Percentiles rank a stretch among this genome's conserved stretches.
These are phyloP conservation scores for Camarhynchus parvulus DNA, from an alignment of 2,113 vertebrate species.

Conservation along the genomic window DNA sequence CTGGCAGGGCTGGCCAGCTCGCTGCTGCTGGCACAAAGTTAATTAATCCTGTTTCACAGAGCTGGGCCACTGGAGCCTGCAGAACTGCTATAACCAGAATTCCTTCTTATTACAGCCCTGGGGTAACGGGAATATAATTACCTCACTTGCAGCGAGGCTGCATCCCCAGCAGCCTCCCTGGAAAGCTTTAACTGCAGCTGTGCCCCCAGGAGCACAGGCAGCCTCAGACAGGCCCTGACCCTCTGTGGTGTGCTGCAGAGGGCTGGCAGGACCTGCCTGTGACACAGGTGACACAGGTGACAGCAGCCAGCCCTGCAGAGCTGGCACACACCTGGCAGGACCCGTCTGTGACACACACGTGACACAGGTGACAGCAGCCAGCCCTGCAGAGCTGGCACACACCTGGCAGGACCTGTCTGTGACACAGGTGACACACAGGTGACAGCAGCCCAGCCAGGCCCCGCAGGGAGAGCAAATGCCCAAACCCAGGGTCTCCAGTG, in stretches of 20 bases:
- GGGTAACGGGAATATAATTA: not conserved
- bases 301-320: accelerated
- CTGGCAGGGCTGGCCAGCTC: not conserved
- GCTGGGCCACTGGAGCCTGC: not conserved
- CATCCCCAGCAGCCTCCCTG: not conserved
- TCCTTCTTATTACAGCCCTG: not conserved
- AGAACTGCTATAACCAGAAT: not conserved
- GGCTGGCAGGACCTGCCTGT: not conserved
- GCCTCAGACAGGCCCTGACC: not conserved
- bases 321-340: no score
- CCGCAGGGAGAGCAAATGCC: no score
- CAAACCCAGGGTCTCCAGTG: no score
- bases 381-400: accelerated
- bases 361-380: no score
- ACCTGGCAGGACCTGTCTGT: no score
- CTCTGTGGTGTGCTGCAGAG: accelerated
- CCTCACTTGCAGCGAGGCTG: not conserved
- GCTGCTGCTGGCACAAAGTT: not conserved
- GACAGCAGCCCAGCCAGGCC: no score
- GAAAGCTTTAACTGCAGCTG: not conserved
- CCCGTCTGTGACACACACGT: accelerated
- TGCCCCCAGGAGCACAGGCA: not conserved
- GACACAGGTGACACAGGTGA: no score
- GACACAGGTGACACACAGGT: no score
- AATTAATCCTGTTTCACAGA: constrained; percentile 3